Conservation (phyloP, 2,888 invertebrate genomes). For the Tenthredo livida region DNA sequence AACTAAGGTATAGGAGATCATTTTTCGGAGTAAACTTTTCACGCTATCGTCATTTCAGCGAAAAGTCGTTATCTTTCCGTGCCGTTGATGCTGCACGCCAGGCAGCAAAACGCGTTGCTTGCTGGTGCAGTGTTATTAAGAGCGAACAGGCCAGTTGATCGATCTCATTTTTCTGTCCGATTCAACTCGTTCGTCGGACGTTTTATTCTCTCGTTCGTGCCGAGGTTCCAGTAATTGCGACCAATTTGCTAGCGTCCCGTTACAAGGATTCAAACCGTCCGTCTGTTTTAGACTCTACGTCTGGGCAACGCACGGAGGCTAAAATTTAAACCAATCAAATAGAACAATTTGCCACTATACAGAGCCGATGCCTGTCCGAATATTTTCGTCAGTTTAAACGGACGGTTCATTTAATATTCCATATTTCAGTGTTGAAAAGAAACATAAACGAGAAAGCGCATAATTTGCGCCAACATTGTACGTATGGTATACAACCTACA, state of each 20-base stretch:
- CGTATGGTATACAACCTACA: background rate
- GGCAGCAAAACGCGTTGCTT: background rate
- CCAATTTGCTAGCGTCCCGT: conserved; percentile 52
- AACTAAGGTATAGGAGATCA: background rate
- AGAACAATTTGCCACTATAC: conserved; percentile 30
- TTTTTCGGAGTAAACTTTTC: conserved; percentile 10
- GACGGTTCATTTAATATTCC: background rate
- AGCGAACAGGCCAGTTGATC: conserved; percentile 27
- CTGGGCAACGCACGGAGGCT: conserved; percentile 32
- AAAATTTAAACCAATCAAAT: conserved; percentile 47
- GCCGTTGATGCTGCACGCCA: conserved; percentile 34
- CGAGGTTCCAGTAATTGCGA: conserved; percentile 50
- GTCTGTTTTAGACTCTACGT: conserved; percentile 48
- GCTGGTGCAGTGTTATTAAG: conserved; percentile 32
- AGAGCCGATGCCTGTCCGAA: background rate
- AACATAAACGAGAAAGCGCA: background rate
- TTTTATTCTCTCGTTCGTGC: conserved; percentile 40
- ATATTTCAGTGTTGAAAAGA: background rate
- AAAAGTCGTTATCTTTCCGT: conserved; percentile 31
- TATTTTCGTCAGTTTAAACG: background rate
- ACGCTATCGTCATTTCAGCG: conserved; percentile 33
- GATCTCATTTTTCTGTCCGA: conserved; percentile 52
- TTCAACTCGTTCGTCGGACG: conserved; percentile 31
- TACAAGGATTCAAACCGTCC: conserved; percentile 32
- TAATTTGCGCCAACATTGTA: background rate